Conservation (phyloP, 2,113 vertebrate species). For the Columba livia region DNA sequence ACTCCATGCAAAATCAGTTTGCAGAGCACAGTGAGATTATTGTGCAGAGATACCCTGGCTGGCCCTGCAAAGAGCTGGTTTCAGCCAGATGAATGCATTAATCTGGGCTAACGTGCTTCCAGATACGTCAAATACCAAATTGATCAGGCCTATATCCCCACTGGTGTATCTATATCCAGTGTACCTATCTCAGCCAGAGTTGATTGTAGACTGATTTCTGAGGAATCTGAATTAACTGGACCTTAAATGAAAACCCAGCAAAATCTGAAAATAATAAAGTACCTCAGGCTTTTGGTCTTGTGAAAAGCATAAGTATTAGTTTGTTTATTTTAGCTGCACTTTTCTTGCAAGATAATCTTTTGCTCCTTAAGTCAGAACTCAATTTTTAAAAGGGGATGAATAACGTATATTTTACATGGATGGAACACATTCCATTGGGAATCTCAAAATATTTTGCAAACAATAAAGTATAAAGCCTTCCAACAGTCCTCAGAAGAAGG, state of each 20-base stretch:
- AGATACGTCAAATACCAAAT: neutral
- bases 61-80: neutral
- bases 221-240: neutral
- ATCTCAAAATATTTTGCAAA: neutral
- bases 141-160: neutral
- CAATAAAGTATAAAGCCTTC: neutral
- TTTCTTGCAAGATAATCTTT: neutral
- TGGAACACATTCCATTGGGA: neutral
- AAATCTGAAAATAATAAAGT: neutral
- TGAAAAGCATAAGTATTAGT: neutral
- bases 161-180: neutral
- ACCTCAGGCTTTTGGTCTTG: neutral
- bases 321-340: conserved; percentile 9
- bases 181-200: neutral
- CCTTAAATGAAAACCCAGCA: neutral
- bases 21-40: neutral
- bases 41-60: neutral
- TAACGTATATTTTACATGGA: neutral
- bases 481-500: neutral
- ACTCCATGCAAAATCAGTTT: neutral
- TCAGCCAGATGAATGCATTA: neutral
- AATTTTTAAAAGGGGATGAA: neutral
- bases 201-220: neutral
- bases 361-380: neutral
- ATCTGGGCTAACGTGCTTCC: neutral